Evolutionary conservation across 2,113 vertebrate genomes (phyloP).

Genomic region (Oreochromis tanganicae): DNA sequence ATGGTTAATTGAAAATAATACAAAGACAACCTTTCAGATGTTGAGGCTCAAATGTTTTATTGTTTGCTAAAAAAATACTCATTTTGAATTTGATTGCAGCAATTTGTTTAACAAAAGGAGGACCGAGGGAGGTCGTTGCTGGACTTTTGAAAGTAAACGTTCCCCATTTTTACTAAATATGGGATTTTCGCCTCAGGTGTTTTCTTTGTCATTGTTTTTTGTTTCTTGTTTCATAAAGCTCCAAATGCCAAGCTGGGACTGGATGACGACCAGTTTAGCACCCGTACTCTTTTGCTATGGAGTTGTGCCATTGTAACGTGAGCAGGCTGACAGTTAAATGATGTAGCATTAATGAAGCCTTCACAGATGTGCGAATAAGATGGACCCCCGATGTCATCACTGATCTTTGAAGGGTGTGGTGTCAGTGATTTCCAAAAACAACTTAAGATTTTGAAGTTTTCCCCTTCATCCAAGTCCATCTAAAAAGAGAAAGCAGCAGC

Average conservation of each 20-base stretch:
- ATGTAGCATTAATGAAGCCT: background rate
- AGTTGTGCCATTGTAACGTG: background rate
- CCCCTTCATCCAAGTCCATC: background rate
- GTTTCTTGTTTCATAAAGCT: background rate
- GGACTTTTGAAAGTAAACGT: background rate
- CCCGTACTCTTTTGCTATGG: accelerated
- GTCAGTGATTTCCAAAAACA: background rate
- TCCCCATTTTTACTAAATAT: background rate
- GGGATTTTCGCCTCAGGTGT: accelerated
- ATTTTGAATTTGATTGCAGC: background rate
- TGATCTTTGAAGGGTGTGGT: background rate
- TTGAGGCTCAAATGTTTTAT: background rate
- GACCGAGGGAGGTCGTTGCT: background rate
- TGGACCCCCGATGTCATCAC: background rate
- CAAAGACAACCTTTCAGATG: background rate
- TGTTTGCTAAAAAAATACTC: background rate
- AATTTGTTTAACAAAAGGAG: accelerated
- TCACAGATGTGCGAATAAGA: accelerated
- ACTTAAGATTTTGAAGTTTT: background rate
- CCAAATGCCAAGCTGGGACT: background rate
- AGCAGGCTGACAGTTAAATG: background rate
- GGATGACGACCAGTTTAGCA: background rate
- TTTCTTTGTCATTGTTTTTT: background rate
- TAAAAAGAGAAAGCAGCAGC: background rate
- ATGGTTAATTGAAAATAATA: background rate